phyloP scores from a whole-genome alignment of 2,888 invertebrate genomes.

The Drosophila aldrichi region DNA sequence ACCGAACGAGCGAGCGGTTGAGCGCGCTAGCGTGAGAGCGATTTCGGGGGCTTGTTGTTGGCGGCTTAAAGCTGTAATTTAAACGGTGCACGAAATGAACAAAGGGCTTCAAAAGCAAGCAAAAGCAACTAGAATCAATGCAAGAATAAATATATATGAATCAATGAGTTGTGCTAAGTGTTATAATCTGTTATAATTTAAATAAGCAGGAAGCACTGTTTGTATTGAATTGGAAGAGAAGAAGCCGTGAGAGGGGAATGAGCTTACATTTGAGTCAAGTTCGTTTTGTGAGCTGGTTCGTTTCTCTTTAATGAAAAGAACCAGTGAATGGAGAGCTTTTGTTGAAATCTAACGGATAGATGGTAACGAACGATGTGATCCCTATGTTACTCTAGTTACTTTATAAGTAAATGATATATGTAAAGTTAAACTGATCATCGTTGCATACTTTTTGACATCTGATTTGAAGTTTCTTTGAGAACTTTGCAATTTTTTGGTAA shows the following conservation, averaged over 20 bases:
- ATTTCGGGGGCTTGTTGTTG: slow-evolving; percentile 34
- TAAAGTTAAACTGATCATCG: neutral
- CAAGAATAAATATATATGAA: neutral
- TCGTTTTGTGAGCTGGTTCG: slow-evolving; percentile 2
- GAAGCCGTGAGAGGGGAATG: neutral
- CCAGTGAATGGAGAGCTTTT: neutral
- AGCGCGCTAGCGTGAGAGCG: slow-evolving; percentile 31
- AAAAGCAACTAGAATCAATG: slow-evolving; percentile 3
- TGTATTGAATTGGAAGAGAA: neutral
- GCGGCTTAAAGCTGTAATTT: slow-evolving; percentile 47
- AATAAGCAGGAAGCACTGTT: neutral
- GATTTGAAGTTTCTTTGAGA: neutral
- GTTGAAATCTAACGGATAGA: neutral
- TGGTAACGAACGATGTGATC: neutral
- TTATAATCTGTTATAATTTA: slow-evolving; percentile 4
- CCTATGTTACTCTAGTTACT: neutral
- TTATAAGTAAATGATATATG: too few relatives aligned
- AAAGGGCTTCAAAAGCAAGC: slow-evolving; percentile 8
- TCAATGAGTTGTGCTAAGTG: neutral
- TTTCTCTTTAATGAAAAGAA: neutral
- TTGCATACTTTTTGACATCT: neutral
- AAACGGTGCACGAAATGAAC: slow-evolving; percentile 29
- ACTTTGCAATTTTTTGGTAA: accelerated
- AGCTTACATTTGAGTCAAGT: neutral
- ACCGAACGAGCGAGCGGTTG: neutral